Conservation (phyloP, 2,888 invertebrate genomes). For the Apamea anceps region DNA sequence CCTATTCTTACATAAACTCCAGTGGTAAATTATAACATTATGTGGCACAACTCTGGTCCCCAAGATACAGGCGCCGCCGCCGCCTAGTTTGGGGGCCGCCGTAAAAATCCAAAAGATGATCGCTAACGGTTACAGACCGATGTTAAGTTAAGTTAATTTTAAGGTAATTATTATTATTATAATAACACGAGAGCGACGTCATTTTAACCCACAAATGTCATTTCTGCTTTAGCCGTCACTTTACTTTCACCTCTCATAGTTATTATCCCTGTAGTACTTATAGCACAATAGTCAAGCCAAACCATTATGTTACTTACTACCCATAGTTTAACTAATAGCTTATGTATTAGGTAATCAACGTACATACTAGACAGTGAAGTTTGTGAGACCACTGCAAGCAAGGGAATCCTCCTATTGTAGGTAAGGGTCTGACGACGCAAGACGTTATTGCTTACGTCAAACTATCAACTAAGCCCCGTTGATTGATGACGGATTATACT, state of each 20-base stretch:
- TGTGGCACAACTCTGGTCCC: too few relatives aligned
- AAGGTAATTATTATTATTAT: too few relatives aligned
- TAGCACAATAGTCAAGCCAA: background rate
- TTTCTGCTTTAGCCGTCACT: background rate
- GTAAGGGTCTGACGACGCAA: background rate
- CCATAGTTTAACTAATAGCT: background rate
- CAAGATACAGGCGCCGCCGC: too few relatives aligned
- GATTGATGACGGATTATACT: background rate
- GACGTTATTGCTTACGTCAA: background rate
- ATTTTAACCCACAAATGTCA: slow-evolving; percentile 3
- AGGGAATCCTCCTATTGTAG: background rate
- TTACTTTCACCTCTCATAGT: background rate
- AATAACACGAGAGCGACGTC: background rate
- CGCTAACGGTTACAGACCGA: too few relatives aligned
- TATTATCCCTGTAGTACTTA: background rate
- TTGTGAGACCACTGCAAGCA: background rate
- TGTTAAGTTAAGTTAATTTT: too few relatives aligned
- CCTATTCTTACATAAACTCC: too few relatives aligned
- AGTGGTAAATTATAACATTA: too few relatives aligned
- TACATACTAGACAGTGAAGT: background rate
- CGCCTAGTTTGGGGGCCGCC: too few relatives aligned
- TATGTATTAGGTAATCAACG: background rate
- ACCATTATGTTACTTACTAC: background rate
- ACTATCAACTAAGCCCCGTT: background rate
- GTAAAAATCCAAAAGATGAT: too few relatives aligned